These are phyloP conservation scores for Heterotilapia buettikoferi DNA, from an alignment of 2,113 vertebrate genomes.

Conservation along the genomic window DNA sequence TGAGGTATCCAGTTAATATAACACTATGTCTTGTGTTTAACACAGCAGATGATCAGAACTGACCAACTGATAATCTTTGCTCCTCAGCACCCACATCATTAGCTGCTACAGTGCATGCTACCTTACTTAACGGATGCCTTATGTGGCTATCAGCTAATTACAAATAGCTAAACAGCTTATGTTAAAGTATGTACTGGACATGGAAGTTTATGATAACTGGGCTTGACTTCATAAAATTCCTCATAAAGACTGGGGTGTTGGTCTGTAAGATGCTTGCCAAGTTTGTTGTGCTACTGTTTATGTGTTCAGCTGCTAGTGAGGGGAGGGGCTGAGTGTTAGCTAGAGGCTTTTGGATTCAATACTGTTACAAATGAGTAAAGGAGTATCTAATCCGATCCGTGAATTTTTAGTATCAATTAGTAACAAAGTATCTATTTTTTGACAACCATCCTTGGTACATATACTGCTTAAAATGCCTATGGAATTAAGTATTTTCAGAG, in stretches of 20 bases:
- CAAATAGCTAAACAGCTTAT: background rate
- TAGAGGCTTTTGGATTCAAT: background rate
- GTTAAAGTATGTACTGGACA: background rate
- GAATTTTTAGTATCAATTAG: background rate
- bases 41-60: background rate
- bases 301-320: background rate
- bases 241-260: background rate
- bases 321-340: background rate
- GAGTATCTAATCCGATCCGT: background rate
- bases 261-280: background rate
- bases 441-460: background rate
- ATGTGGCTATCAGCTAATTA: background rate
- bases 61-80: background rate
- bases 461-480: background rate
- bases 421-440: background rate
- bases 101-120: background rate
- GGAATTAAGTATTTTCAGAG: background rate
- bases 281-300: background rate
- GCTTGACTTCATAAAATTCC: background rate
- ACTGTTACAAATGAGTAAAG: background rate
- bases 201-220: background rate
- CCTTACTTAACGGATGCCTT: background rate
- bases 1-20: background rate
- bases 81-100: background rate
- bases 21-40: background rate